These are phyloP conservation scores for Crax fasciolata DNA, from an alignment of 2,797 vertebrate genomes.

Conservation along the genomic window DNA sequence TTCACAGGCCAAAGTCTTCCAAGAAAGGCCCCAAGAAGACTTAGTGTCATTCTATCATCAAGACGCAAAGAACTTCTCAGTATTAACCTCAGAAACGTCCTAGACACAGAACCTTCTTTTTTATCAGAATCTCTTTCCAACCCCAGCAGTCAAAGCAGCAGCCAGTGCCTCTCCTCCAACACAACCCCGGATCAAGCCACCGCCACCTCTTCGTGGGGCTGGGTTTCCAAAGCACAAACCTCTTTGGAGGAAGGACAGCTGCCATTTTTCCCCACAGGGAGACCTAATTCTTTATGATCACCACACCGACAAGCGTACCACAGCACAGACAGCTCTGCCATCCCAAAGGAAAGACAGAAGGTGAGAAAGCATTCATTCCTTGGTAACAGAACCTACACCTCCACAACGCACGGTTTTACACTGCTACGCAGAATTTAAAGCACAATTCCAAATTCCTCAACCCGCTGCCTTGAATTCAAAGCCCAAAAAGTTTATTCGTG, in stretches of 20 bases:
- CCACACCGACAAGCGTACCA: neutral
- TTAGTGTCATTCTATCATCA: neutral
- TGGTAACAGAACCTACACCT: neutral
- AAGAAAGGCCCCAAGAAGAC: neutral
- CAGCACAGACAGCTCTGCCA: neutral
- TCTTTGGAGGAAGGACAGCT: neutral
- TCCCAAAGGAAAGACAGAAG: neutral
- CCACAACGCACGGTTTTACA: fast-evolving
- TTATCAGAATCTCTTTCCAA: neutral
- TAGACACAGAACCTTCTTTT: neutral
- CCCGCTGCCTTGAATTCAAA: neutral
- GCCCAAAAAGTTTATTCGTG: neutral
- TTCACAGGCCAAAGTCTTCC: neutral
- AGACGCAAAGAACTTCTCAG: neutral
- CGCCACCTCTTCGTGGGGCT: neutral
- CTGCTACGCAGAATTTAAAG: neutral
- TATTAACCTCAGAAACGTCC: neutral
- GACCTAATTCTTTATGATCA: neutral
- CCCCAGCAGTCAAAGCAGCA: neutral
- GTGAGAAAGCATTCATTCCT: neutral
- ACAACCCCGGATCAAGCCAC: neutral
- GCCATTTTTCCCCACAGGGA: neutral
- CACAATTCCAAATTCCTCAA: neutral
- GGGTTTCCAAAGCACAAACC: neutral
- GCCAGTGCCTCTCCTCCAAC: neutral